Percentiles rank a stretch among this genome's conserved stretches.
Evolutionary conservation across 1,140 invertebrate species (phyloP).

Genomic region (Solenopsis fugax): DNA sequence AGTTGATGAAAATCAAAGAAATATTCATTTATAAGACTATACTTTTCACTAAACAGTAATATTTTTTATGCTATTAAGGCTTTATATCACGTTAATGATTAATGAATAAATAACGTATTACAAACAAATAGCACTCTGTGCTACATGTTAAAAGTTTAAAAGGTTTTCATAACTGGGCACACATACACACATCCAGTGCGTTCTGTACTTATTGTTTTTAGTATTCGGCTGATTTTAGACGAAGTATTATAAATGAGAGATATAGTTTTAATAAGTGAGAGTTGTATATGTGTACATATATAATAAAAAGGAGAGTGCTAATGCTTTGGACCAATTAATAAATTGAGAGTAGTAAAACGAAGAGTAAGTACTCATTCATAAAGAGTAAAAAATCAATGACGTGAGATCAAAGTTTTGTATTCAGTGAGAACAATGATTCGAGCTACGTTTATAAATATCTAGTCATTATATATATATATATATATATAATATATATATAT

Average conservation of each 20-base stretch:
- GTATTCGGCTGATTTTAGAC: constrained; percentile 45
- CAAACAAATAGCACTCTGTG: too few relatives aligned
- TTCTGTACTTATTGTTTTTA: constrained; percentile 57
- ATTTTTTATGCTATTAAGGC: constrained; percentile 55
- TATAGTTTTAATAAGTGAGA: constrained; percentile 63
- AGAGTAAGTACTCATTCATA: constrained; percentile 33
- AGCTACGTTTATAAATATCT: constrained; percentile 71
- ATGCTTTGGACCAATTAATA: constrained; percentile 76
- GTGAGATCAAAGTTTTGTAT: constrained; percentile 68
- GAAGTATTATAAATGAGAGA: constrained; percentile 46
- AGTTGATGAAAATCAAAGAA: constrained; percentile 54
- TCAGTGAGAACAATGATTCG: constrained; percentile 38
- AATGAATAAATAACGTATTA: constrained; percentile 38
- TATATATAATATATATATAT: too few relatives aligned
- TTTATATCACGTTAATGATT: constrained; percentile 19
- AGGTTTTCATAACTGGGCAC: neutral
- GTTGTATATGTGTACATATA: constrained; percentile 2
- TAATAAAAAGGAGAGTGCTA: constrained; percentile 45
- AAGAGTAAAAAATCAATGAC: constrained; percentile 59
- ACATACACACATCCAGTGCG: neutral
- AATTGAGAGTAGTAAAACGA: constrained; percentile 61
- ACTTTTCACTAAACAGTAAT: constrained; percentile 41
- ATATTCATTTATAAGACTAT: constrained; percentile 36
- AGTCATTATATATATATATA: too few relatives aligned
- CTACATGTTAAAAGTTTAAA: neutral